Evolutionary conservation across 2,113 vertebrate species (phyloP).

Genomic region (Struthidea cinerea): DNA sequence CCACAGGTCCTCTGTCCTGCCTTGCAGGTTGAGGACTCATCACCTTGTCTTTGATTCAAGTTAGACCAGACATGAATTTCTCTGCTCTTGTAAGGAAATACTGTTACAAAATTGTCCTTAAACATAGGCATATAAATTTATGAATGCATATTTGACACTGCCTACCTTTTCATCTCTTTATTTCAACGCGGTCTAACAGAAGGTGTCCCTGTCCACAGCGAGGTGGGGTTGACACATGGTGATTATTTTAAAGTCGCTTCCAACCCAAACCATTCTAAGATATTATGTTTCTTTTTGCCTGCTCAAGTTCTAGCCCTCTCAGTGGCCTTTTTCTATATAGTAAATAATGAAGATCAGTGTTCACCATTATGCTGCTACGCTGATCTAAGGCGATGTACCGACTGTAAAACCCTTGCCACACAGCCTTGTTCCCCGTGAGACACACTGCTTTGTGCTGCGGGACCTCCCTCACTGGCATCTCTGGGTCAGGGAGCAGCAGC

Average conservation of each 20-base stretch:
- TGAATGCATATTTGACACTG: neutral
- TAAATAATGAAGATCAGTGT: rapidly evolving
- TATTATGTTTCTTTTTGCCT: neutral
- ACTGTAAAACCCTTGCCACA: neutral
- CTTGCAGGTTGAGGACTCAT: neutral
- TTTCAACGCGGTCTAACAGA: neutral
- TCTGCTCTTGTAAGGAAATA: neutral
- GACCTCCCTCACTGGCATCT: rapidly evolving
- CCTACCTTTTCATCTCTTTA: neutral
- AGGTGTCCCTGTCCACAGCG: rapidly evolving
- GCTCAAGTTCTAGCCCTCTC: neutral
- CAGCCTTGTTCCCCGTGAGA: rapidly evolving
- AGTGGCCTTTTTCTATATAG: neutral
- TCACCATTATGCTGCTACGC: rapidly evolving
- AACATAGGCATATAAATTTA: neutral
- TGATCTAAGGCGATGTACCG: rapidly evolving
- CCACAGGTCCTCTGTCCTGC: neutral
- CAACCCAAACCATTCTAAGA: neutral
- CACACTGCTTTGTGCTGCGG: neutral
- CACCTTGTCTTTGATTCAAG: neutral
- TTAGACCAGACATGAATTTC: neutral
- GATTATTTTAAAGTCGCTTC: neutral
- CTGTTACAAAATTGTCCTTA: neutral
- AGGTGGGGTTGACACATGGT: no score
- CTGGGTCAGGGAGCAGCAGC: rapidly evolving